Base-by-base conservation (phyloP, 2,797 vertebrate genomes). In the Sternotherus odoratus region DNA sequence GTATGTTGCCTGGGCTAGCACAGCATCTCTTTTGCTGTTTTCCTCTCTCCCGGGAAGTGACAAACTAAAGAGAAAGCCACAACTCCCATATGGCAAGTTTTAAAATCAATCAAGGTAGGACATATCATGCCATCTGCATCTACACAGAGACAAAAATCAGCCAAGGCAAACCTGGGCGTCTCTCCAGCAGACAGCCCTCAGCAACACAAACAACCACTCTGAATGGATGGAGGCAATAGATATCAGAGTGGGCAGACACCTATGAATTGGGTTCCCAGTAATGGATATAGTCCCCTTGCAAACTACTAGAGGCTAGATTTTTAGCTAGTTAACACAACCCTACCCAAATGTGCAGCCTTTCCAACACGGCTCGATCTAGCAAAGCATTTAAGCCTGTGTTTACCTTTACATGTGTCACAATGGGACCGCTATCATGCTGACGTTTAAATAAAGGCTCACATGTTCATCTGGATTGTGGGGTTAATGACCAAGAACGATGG, bases 1-100 rank as follows among this genome's bases (percentile, higher is more conserved):
- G 92, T 87, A 91, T 95, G 85, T 81, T 95, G 91, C 82, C 95
- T 95, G 96, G 93, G 92, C 87, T 96, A 86, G 79, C 86, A 85
- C 74, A 84, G 87, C 78, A 74, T 63, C 86, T 85, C 85, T 63
- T 86, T 94, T 94, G 80, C 87, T 94, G 63, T 82, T 88, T 93
- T 5, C 3, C 60, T 88, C 86, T 60, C 51, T 95, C 77, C 77
- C 72, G 57, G 26, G 78, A 95, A 95, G 11, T 77, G 54, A 28
- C 26, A 56, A 91, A 77, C 79, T 39, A 54, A 89, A 88, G 91
- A 60, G 16, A 46, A 46, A 13, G 33, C 26, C 24, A 1, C 30
- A 15, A 87, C 78, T 86, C 66, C 49, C 79, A 2, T 21, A 72
- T 5, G 60, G 12, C 23, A 91, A 13, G 30, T 43, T 94, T 60